These are phyloP conservation scores for Leucoraja ocellata DNA, from an alignment of 2,797 vertebrate species.

Conservation along the genomic window DNA sequence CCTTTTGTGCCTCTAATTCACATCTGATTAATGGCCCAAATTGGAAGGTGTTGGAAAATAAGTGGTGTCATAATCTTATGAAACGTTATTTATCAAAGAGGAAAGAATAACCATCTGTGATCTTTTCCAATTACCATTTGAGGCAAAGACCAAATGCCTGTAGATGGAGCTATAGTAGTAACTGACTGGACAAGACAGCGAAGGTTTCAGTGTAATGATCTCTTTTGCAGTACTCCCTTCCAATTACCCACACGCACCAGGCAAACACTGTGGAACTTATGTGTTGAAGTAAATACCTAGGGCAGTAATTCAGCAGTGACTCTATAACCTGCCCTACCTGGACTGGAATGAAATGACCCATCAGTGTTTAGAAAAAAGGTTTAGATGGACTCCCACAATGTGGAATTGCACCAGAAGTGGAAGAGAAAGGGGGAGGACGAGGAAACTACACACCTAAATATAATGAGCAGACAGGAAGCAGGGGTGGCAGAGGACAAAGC, in stretches of 20 bases:
- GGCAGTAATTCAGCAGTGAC: background rate
- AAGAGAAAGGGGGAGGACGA: background rate
- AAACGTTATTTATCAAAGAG: background rate
- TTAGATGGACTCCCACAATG: background rate
- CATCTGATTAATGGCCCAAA: background rate
- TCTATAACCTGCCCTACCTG: background rate
- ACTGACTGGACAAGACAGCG: background rate
- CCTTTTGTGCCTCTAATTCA: background rate
- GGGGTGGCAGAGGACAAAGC: background rate
- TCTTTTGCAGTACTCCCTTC: constrained; percentile 5
- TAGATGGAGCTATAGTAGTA: constrained; percentile 3
- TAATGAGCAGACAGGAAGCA: background rate
- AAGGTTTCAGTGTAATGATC: constrained; percentile 18
- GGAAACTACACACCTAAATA: background rate
- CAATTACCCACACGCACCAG: constrained; percentile 15
- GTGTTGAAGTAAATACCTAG: background rate
- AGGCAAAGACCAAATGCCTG: background rate
- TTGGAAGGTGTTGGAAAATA: constrained; percentile 27
- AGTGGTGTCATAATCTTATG: background rate
- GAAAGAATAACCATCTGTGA: background rate
- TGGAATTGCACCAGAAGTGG: background rate
- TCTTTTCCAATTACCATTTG: background rate
- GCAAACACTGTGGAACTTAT: background rate
- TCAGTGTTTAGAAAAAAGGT: background rate
- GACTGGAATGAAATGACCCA: background rate